phyloP scores from a whole-genome alignment of 2,797 vertebrate genomes.

The Mus spretus region DNA sequence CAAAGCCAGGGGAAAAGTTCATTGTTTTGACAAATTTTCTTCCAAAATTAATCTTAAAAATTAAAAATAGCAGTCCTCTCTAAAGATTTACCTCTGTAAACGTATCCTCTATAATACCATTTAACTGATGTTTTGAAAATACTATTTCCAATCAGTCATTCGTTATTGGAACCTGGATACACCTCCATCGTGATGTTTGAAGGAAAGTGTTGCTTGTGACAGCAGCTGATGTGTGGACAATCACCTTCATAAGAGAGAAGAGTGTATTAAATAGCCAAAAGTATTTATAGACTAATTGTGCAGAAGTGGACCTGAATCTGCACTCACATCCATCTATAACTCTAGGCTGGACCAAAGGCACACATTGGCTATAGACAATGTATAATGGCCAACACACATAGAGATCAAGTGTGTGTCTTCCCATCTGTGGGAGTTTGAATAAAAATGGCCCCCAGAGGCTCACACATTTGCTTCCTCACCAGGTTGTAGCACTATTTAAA shows the following conservation, averaged over 20 bases:
- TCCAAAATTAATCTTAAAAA: constrained; percentile 57
- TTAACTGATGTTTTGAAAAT: constrained; percentile 16
- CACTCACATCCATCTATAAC: neutral
- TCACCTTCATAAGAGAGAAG: neutral
- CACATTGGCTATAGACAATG: neutral
- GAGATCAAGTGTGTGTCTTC: neutral
- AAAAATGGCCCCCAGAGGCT: neutral
- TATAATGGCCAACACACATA: neutral
- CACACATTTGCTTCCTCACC: neutral
- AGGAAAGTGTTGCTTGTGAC: neutral
- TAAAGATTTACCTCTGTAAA: constrained; percentile 29
- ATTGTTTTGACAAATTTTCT: constrained; percentile 37
- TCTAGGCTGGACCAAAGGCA: neutral
- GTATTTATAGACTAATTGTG: neutral
- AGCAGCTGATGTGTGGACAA: neutral
- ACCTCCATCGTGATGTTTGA: neutral
- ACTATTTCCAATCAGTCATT: neutral
- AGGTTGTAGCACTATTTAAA: neutral
- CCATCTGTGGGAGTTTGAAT: neutral
- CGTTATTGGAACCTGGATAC: neutral
- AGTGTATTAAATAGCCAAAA: neutral
- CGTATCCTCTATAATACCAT: neutral
- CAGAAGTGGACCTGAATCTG: neutral
- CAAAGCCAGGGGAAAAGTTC: constrained; percentile 17
- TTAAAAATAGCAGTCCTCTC: neutral